Conservation (phyloP, 2,113 vertebrate species). For the Syngnathus typhle region DNA sequence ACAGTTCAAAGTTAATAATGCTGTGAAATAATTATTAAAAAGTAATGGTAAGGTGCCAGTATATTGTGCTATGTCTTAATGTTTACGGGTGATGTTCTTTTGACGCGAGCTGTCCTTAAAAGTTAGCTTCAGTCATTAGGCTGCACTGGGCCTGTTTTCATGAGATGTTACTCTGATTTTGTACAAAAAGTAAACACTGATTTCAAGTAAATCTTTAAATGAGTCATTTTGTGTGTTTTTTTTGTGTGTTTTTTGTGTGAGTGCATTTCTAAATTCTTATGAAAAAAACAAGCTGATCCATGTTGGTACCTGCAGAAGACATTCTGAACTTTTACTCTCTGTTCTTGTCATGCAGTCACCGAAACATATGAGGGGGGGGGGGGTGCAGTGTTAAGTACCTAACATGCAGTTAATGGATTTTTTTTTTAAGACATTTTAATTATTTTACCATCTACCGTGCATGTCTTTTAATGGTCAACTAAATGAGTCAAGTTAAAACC, state of each 20-base stretch:
- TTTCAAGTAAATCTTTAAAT: too few species aligned
- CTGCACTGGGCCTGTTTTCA: background rate
- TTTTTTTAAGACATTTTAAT: too few species aligned
- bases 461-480: slow-evolving; percentile 1
- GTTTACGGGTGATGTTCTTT: background rate
- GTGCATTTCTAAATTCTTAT: background rate
- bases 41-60: too few species aligned
- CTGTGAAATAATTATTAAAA: too few species aligned
- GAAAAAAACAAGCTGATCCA: background rate
- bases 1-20: background rate
- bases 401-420: background rate
- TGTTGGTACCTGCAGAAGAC: background rate
- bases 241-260: too few species aligned
- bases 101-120: background rate
- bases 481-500: background rate
- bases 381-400: background rate
- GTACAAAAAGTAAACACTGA: background rate
- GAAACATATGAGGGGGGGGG: slow-evolving; percentile 4
- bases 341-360: slow-evolving; percentile 24
- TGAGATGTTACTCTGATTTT: background rate
- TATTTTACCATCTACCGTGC: too few species aligned
- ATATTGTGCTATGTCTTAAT: background rate
- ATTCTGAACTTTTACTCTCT: background rate
- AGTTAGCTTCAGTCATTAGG: background rate
- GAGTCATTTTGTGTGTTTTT: too few species aligned